Evolutionary conservation across 2,888 invertebrate genomes (phyloP), one percentile per base, ranked within the genome.

Genomic region (Epicampocera succincta): DNA sequence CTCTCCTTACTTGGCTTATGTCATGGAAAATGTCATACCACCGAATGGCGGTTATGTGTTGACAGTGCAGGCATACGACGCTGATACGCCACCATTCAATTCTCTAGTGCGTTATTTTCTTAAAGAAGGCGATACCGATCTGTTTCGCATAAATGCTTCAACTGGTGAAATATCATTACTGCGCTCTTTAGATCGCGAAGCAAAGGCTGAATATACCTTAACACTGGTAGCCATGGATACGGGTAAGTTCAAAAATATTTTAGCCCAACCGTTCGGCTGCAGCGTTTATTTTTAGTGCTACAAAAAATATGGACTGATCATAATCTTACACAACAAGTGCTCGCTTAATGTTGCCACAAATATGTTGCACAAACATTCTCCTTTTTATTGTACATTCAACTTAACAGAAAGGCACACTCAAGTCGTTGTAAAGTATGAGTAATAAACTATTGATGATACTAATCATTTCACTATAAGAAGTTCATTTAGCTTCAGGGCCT

Each of bases 201-300:
- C 93, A 83, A 95, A 96, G 87, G 93, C 95, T 81, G 96, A 96
- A 91, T 97, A 97, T 89, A 94, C 95, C 66, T 92, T 98, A 85
- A 96, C 96, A 2, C 92, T 98, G 68, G 96, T 97, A 80, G 98
- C 97, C 79, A 97, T 97, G 96, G 98, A 98, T 92, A 97, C 97
- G 86, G 97, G 97, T 97, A 92, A 94, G 94, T 92, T 80, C 54
- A 71, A 66, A 66, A 60, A 66, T 68, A 63, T 44, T 52, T 63
- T 58, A 61, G 56, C 54, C 61, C 8, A 71, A 40, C 60, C 42
- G 21, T 61, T 42, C 15, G 33, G 17, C 33, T 17, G 15, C 17
- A 33, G 33, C 33, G 8, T 9, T 33, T 33, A 33, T 33, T 54
- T 40, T 38, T 9, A 46, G 25, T 25, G 25, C 25, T n/a, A 60